A percentile compares a stretch with the other conserved stretches of the same genome.
phyloP scores from a whole-genome alignment of 2,888 invertebrate genomes.

The Leptopilina drosophilae region DNA sequence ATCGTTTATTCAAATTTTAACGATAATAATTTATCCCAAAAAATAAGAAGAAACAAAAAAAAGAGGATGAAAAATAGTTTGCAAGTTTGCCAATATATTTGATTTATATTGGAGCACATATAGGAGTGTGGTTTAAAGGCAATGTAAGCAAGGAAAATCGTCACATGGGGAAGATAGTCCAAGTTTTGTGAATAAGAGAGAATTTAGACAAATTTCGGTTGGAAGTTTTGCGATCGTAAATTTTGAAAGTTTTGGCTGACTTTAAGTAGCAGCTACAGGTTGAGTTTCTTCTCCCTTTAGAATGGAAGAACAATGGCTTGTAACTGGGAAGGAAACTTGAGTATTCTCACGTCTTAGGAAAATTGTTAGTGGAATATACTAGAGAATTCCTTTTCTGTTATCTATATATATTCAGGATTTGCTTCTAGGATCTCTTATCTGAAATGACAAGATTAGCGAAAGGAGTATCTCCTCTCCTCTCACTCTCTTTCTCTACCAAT shows the following conservation, averaged over 20 bases:
- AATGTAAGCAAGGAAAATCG: background rate
- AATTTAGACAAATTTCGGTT: constrained; percentile 5
- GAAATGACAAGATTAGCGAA: background rate
- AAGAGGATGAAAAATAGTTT: background rate
- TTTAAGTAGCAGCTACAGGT: constrained; percentile 29
- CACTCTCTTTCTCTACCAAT: background rate
- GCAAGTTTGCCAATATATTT: background rate
- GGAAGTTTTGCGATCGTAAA: constrained; percentile 16
- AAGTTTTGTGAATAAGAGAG: background rate
- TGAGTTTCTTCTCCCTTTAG: background rate
- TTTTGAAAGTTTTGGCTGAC: constrained; percentile 4
- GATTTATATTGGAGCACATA: background rate
- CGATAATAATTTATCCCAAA: too few relatives aligned
- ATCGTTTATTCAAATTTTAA: too few relatives aligned
- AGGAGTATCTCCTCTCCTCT: background rate
- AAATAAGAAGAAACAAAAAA: too few relatives aligned
- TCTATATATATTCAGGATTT: background rate
- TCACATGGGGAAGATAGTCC: background rate
- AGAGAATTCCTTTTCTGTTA: constrained; percentile 22
- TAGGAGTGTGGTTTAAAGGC: background rate
- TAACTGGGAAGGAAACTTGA: constrained; percentile 1
- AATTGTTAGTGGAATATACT: background rate
- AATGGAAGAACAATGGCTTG: constrained; percentile 15
- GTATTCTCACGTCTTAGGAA: constrained; percentile 12
- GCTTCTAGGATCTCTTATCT: constrained; percentile 6